These are phyloP conservation scores for Trochalopteron elliotii DNA, from an alignment of 2,113 vertebrate species.

Conservation along the genomic window DNA sequence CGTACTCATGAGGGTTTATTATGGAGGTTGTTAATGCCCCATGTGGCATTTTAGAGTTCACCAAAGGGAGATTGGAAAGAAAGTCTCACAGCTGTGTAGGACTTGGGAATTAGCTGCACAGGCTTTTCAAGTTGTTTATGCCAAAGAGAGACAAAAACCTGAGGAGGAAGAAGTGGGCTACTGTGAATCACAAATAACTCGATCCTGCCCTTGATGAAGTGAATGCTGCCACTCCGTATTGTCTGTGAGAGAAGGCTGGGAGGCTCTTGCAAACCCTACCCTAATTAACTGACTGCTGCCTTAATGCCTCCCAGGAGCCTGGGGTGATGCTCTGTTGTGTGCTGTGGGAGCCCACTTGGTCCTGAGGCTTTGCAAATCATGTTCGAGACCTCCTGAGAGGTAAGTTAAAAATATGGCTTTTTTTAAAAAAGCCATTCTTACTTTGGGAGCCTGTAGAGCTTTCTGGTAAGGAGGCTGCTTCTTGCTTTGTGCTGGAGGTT, in stretches of 20 bases:
- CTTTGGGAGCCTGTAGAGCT: neutral
- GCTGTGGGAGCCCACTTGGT: neutral
- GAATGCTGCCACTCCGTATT: neutral
- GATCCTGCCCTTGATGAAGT: neutral
- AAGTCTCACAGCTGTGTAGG: neutral
- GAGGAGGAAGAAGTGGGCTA: neutral
- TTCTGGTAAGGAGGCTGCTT: neutral
- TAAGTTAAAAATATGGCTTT: neutral
- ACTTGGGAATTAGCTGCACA: neutral
- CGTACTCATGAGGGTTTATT: neutral
- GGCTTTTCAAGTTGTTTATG: constrained; percentile 15
- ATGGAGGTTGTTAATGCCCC: neutral
- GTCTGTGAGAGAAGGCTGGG: neutral
- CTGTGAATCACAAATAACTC: neutral
- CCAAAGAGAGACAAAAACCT: neutral
- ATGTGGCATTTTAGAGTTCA: neutral
- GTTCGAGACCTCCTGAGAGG: neutral
- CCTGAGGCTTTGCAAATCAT: neutral
- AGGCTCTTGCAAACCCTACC: neutral
- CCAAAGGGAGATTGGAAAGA: neutral
- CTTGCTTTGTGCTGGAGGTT: neutral
- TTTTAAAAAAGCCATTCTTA: neutral
- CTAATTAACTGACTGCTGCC: constrained; percentile 11
- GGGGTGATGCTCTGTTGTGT: neutral
- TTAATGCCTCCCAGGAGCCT: neutral